Percentiles rank a stretch among this genome's conserved stretches.
These are phyloP conservation scores for Andrena bicolor DNA, from an alignment of 2,888 invertebrate genomes.

Conservation along the genomic window DNA sequence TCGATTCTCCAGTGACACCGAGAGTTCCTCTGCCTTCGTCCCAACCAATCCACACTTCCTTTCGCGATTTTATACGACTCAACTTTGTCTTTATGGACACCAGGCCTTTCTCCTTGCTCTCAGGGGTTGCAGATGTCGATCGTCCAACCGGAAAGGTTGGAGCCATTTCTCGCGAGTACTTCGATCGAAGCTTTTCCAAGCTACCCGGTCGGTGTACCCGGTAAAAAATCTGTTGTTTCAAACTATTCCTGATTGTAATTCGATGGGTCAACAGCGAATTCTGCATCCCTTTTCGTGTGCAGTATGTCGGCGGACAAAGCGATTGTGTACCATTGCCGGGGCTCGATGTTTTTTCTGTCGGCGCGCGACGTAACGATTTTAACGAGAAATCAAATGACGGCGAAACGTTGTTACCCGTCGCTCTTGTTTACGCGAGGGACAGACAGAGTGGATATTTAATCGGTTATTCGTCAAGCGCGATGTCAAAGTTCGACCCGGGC, in stretches of 20 bases:
- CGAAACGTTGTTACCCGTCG: conserved; percentile 22
- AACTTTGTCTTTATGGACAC: conserved; percentile 24
- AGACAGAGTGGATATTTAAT: conserved; percentile 38
- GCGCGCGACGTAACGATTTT: conserved; percentile 29
- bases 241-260: conserved; percentile 24
- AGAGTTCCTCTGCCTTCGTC: not conserved
- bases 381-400: conserved; percentile 44
- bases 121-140: not conserved
- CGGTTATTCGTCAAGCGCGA: conserved; percentile 31
- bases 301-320: not conserved
- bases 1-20: conserved; percentile 31
- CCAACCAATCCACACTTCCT: conserved; percentile 9
- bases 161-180: not conserved
- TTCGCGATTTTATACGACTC: not conserved
- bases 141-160: not conserved
- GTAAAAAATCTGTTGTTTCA: conserved; percentile 12
- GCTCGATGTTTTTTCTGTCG: not conserved
- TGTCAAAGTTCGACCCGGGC: conserved; percentile 18
- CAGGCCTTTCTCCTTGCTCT: not conserved
- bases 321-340: not conserved
- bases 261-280: conserved; percentile 30
- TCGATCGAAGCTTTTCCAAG: not conserved
- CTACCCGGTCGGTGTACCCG: not conserved
- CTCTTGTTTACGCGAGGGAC: conserved; percentile 35
- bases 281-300: not conserved